These are phyloP conservation scores for Vulpes vulpes DNA, from an alignment of 2,113 vertebrate genomes.

Conservation along the genomic window DNA sequence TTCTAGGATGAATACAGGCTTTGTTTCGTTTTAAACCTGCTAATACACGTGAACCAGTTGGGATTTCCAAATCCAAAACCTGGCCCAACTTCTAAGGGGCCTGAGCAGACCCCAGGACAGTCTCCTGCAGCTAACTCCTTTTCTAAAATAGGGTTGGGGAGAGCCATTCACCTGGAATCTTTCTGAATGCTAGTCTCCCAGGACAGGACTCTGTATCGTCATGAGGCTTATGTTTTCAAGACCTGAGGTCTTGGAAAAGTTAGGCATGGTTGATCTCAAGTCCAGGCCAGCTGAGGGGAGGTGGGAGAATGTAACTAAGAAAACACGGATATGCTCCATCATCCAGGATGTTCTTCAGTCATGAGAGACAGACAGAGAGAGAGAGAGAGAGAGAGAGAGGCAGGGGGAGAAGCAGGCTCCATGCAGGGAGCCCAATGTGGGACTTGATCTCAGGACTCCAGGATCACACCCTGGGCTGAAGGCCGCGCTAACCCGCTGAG, in stretches of 20 bases:
- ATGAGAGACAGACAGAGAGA: no score
- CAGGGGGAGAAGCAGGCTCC: no score
- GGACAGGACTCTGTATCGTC: not conserved
- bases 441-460: no score
- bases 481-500: no score
- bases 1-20: not conserved
- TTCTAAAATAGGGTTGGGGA: not conserved
- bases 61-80: not conserved
- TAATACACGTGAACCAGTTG: not conserved
- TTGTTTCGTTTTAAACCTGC: slow-evolving; percentile 43
- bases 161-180: not conserved
- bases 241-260: not conserved
- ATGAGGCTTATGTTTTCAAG: not conserved
- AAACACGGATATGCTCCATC: not conserved
- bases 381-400: no score
- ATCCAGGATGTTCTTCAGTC: not conserved
- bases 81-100: not conserved
- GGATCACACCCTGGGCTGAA: no score
- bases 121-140: not conserved
- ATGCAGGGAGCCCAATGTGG: no score
- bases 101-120: not conserved
- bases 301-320: not conserved
- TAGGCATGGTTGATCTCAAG: not conserved
- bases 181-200: slow-evolving; percentile 1
- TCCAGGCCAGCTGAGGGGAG: not conserved